phyloP scores from a whole-genome alignment of 2,888 invertebrate species.

The Parthenolecanium corni region DNA sequence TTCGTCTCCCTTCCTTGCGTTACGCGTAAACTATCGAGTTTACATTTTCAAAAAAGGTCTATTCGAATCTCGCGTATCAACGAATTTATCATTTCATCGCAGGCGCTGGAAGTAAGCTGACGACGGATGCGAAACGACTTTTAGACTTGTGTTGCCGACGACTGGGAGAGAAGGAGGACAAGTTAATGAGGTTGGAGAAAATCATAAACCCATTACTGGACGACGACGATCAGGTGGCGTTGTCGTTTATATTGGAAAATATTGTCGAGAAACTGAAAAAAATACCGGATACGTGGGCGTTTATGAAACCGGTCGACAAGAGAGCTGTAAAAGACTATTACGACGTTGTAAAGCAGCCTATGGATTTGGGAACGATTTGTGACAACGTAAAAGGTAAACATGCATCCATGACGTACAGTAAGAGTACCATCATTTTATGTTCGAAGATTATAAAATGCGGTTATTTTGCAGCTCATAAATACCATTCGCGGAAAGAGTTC shows the following conservation, averaged over 20 bases:
- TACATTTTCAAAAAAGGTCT: no score
- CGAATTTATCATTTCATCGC: no score
- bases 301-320: conserved; percentile 93
- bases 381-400: conserved; percentile 64
- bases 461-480: conserved; percentile 57
- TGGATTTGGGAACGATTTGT: conserved; percentile 87
- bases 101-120: conserved; percentile 64
- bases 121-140: conserved; percentile 79
- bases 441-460: not conserved
- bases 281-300: conserved; percentile 88
- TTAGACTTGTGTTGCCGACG: conserved; percentile 74
- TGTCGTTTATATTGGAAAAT: conserved; percentile 85
- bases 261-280: conserved; percentile 75
- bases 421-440: not conserved
- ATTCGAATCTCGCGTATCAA: no score
- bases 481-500: conserved; percentile 82
- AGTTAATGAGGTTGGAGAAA: conserved; percentile 89
- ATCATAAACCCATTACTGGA: conserved; percentile 96
- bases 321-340: conserved; percentile 93
- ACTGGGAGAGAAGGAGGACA: conserved; percentile 83
- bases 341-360: conserved; percentile 78
- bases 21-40: no score
- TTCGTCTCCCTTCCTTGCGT: no score
- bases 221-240: conserved; percentile 90
- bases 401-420: no score